These are phyloP conservation scores for Serinus canaria DNA, from an alignment of 2,113 vertebrate species.

Conservation along the genomic window DNA sequence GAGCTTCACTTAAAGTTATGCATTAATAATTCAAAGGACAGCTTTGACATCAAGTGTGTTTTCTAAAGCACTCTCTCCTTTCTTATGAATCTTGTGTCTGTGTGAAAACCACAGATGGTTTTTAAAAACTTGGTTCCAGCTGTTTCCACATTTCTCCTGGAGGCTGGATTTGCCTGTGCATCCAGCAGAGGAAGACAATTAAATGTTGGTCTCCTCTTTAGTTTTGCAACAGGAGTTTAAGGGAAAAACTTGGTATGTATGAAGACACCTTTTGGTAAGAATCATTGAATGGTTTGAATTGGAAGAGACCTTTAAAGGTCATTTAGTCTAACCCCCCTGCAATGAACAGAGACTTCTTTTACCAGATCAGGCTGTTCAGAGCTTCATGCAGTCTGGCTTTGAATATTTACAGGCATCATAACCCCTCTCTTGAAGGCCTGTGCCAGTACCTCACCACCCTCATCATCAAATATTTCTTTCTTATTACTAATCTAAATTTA, in stretches of 20 bases:
- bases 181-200: neutral
- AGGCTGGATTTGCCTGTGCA: neutral
- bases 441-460: neutral
- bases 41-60: neutral
- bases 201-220: neutral
- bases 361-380: neutral
- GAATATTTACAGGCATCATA: neutral
- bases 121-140: neutral
- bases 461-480: neutral
- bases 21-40: slow-evolving; percentile 35
- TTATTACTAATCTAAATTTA: neutral
- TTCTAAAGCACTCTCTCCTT: neutral
- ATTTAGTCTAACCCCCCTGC: neutral
- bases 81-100: neutral
- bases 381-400: neutral
- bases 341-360: neutral
- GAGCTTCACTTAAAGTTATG: neutral
- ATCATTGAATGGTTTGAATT: neutral
- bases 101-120: neutral
- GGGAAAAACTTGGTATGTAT: neutral
- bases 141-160: neutral
- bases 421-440: neutral
- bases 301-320: neutral
- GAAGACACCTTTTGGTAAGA: neutral
- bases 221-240: neutral